These are phyloP conservation scores for Haliclystus octoradiatus DNA, from an alignment of 30 jellyfish, hydroid and myxozoan species.

Conservation along the genomic window DNA sequence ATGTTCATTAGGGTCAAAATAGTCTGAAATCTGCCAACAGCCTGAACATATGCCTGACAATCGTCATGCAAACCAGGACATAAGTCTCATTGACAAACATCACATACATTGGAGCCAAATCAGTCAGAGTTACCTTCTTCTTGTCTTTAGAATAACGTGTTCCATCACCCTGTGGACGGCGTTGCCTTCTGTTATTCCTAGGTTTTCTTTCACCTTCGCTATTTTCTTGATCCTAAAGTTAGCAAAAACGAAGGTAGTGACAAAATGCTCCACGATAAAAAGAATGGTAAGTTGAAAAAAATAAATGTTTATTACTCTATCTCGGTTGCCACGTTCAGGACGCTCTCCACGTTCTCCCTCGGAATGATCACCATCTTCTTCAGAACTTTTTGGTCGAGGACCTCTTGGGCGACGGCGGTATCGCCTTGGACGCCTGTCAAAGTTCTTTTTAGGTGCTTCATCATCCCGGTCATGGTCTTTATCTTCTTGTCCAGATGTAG, in stretches of 20 bases:
- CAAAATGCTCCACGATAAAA: not conserved
- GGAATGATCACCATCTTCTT: constrained; percentile 37
- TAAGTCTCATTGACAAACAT: too few species aligned
- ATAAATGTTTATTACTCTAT: too few species aligned
- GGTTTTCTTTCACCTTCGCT: not conserved
- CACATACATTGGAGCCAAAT: too few species aligned
- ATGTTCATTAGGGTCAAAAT: too few species aligned
- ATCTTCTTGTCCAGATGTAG: constrained; percentile 35
- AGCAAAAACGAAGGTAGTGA: not conserved
- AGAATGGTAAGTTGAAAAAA: not conserved
- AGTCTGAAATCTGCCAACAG: too few species aligned
- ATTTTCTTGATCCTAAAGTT: not conserved
- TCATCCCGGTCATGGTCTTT: constrained; percentile 11
- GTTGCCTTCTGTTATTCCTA: not conserved
- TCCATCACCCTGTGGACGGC: not conserved
- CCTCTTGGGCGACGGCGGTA: constrained; percentile 42
- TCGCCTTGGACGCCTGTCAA: constrained; percentile 31
- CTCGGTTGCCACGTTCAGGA: too few species aligned
- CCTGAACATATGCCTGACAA: too few species aligned
- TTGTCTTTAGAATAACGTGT: not conserved
- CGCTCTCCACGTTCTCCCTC: constrained; percentile 55
- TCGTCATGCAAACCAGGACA: too few species aligned
- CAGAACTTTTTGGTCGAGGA: constrained; percentile 68
- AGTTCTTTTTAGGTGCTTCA: not conserved
- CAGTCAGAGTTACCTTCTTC: not conserved